Base-by-base conservation (phyloP, 2,113 vertebrate genomes). In the Hemicordylus capensis region DNA sequence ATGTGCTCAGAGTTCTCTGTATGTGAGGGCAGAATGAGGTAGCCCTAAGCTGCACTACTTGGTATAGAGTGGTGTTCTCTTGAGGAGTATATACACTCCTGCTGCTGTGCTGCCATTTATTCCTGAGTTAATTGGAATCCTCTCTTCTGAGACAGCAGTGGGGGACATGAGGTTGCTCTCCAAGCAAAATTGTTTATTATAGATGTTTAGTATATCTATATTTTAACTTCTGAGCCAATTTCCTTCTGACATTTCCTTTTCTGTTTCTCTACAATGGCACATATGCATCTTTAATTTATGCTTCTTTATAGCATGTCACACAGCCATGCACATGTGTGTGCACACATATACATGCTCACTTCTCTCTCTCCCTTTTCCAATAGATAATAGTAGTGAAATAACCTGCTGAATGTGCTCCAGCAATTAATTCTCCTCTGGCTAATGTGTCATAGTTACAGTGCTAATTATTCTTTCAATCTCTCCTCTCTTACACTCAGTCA, bases 241-340 rank as follows among this genome's bases (percentile, higher is more conserved):
- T 80, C 81, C 79, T 72, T 6, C 0, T 54, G 48, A 86, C 67
- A n/a, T 48, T 59, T 84, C 54, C 67, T 80, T 88, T 89, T 76
- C 22, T 3, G 20, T 76, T 31, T 39, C 39, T 42, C 10, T 54
- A 11, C 59, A 39, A 51, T 19, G 22, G n/a, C 39, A 19, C 0
- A 0, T 80, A 42, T 79, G 20, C 24, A 39, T 77, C 34, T 59
- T 69, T 0, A 5, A 9, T 28, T 61, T 84, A 37, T 0, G 0
- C 20, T 54, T 37, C 67, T 76, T 66, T 12, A 74, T 0, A 20
- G 11, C 66, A 58, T 34, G 2, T 28, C 0, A 0, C 54, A 0
- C 6, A 22, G 15, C 19, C 44, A 14, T 0, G 0, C 44, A 59
- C 0, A 0, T 10, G 24, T 58, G 24, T 81, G 24, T 81, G 14